Base-by-base conservation (phyloP, 2,113 vertebrate species). In the Pongo abelii region DNA sequence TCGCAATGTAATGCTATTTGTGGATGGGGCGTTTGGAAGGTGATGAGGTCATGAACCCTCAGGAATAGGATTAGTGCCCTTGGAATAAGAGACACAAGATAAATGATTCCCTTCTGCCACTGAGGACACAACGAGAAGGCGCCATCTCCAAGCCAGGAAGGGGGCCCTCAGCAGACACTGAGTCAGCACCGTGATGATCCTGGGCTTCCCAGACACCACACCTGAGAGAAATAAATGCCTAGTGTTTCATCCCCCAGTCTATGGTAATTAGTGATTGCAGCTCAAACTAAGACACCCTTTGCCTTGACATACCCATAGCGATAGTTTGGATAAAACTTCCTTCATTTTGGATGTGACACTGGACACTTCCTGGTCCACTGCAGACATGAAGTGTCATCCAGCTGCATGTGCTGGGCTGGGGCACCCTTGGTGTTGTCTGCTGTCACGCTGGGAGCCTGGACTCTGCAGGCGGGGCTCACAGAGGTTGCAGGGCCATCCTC, bases 381-480 rank as follows among this genome's bases (percentile, higher is more conserved):
- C 27, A 6, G 38, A 35, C 17, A 1, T 74, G 13, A 10, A 12
- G 20, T 13, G 11, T 14, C 3, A 3, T 17, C 17, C 11, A 11
- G 0, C 35, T 46, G 0, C 2, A 6, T 10, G 1, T 3, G 61
- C 38, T 20, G 22, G 16, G 38, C 7, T 20, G 20, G 18, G 50
- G 57, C 69, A 3, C n/a, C 22, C 8, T 16, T 23, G 4, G 1
- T 23, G 16, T 6, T 70, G 8, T n/a, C 6, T 10, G 16, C 32
- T 1, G 32, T 12, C 25, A 1, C 30, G 2, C 17, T n/a, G 20
- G 57, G 48, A 18, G 7, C n/a, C n/a, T 4, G 52, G 59, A 8
- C 1, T 27, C 13, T 2, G 8, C 0, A 1, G 78, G 23, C 4
- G 0, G 0, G 30, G 27, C n/a, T 40, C 0, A 1, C 8, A 3